Evolutionary conservation across 2,888 invertebrate species (phyloP).

Genomic region (Drosophila yooni): DNA sequence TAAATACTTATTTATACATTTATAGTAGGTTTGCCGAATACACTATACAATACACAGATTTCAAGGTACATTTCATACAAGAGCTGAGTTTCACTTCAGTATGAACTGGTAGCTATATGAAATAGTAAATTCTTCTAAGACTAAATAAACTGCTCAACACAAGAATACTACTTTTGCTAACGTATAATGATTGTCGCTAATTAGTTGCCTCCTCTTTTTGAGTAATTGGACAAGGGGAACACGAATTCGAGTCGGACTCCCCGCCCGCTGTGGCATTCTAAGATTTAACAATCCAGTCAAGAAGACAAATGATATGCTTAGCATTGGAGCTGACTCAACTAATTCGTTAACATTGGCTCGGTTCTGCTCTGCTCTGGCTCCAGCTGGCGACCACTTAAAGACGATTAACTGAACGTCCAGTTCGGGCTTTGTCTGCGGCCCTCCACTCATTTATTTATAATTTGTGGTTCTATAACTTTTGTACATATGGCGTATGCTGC

Average conservation of each 20-base stretch:
- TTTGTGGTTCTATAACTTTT: conserved; percentile 47
- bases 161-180: conserved; percentile 3
- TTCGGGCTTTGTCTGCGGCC: conserved; percentile 11
- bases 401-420: conserved; percentile 57
- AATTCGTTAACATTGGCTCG: conserved; percentile 19
- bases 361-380: conserved; percentile 33
- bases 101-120: background rate
- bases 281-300: conserved; percentile 40
- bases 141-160: background rate
- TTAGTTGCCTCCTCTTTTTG: conserved; percentile 42
- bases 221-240: conserved; percentile 17
- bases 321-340: conserved; percentile 47
- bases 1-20: background rate
- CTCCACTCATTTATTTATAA: conserved; percentile 28
- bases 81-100: background rate
- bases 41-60: background rate
- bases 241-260: conserved; percentile 9
- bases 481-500: conserved; percentile 24
- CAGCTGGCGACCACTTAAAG: conserved; percentile 61
- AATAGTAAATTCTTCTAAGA: background rate
- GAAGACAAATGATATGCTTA: conserved; percentile 71
- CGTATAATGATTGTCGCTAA: conserved; percentile 71
- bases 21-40: background rate
- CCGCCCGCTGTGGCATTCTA: conserved; percentile 30
- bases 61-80: background rate